Evolutionary conservation across 2,797 vertebrate species (phyloP).

Genomic region (Xiphophorus birchmanni): DNA sequence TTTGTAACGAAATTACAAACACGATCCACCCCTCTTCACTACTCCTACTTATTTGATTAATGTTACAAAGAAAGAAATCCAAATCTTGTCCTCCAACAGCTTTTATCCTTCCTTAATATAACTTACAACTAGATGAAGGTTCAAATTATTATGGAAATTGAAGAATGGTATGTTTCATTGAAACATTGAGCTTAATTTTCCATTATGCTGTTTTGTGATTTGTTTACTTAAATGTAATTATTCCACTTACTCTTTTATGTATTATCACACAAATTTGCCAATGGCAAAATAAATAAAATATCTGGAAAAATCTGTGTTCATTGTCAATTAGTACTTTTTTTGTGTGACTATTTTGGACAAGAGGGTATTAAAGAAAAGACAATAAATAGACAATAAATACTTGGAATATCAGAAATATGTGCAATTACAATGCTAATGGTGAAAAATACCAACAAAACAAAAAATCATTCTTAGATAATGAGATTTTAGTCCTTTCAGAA

Average conservation of each 20-base stretch:
- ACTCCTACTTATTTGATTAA: neutral
- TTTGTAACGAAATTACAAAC: constrained; percentile 27
- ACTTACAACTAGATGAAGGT: neutral
- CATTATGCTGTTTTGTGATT: neutral
- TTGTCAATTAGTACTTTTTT: no score
- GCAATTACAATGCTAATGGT: neutral
- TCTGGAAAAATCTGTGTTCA: neutral
- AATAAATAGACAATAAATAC: neutral
- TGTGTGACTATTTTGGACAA: no score
- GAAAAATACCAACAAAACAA: no score
- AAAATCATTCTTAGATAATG: no score
- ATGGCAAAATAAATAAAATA: neutral
- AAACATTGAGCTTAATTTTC: constrained; percentile 1
- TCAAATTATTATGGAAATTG: neutral
- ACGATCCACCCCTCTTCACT: neutral
- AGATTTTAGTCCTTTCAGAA: no score
- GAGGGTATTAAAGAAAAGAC: neutral
- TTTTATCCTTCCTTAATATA: neutral
- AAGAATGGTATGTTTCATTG: constrained; percentile 1
- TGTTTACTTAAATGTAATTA: neutral
- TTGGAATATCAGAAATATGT: neutral
- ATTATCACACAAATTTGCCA: neutral
- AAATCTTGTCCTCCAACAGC: neutral
- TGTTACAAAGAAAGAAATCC: neutral
- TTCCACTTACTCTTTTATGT: neutral